Conservation (phyloP, 1,140 invertebrate species). For the Hetaerina americana region DNA sequence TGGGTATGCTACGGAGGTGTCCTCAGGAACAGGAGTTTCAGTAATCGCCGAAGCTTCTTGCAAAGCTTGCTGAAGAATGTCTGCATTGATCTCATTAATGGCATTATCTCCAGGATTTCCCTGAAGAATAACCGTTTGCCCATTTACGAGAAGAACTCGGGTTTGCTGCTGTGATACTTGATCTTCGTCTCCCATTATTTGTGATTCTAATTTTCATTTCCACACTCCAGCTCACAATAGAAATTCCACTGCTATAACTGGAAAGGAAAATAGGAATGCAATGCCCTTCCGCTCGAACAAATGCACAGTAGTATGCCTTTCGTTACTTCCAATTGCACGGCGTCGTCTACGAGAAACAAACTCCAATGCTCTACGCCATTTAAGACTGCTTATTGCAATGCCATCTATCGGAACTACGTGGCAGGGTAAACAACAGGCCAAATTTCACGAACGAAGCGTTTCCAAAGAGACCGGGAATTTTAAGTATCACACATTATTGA, state of each 20-base stretch:
- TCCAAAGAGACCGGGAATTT: neutral
- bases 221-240: neutral
- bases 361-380: neutral
- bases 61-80: conserved; percentile 30
- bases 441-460: neutral
- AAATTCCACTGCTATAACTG: neutral
- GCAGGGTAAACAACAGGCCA: neutral
- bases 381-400: neutral
- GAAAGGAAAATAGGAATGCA: neutral
- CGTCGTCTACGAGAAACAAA: neutral
- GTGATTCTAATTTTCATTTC: conserved; percentile 3
- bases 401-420: neutral
- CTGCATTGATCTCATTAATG: conserved; percentile 21
- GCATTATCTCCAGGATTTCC: conserved; percentile 12
- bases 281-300: neutral
- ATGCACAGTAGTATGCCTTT: neutral
- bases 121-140: conserved; percentile 15
- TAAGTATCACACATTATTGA: no score
- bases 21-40: conserved; percentile 12
- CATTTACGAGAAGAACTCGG: conserved; percentile 13
- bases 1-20: conserved; percentile 10
- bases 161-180: conserved; percentile 12
- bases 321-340: neutral
- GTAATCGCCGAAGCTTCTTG: conserved; percentile 22
- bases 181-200: conserved; percentile 14